Percentiles rank a stretch among this genome's conserved stretches.
Evolutionary conservation across 2,797 vertebrate species (phyloP).

Genomic region (Salarias fasciatus): DNA sequence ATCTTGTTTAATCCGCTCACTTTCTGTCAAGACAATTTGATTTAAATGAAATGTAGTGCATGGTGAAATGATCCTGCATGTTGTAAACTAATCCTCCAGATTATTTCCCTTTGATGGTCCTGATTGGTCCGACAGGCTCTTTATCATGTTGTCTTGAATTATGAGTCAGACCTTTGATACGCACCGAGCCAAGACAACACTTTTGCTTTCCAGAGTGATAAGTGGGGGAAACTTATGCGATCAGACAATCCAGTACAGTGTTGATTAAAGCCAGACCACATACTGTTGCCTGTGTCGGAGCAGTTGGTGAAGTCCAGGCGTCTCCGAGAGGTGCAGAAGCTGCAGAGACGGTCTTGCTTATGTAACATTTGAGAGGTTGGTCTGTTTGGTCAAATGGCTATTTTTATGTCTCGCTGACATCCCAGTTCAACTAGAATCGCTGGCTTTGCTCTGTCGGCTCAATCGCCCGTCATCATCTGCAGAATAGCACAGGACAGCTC

Average conservation of each 20-base stretch:
- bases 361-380: conserved; percentile 45
- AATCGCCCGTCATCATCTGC: conserved; percentile 28
- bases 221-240: too few species aligned
- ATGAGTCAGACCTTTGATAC: conserved; percentile 13
- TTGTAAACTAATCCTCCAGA: conserved; percentile 1
- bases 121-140: conserved; percentile 32
- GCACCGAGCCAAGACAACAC: conserved; percentile 10
- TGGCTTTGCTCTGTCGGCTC: conserved; percentile 9
- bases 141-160: conserved; percentile 48
- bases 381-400: conserved; percentile 58
- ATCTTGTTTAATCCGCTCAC: too few species aligned
- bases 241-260: neutral
- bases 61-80: too few species aligned
- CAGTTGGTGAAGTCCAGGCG: neutral
- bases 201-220: conserved; percentile 15
- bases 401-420: conserved; percentile 51
- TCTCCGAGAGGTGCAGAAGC: conserved; percentile 36
- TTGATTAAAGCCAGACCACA: neutral
- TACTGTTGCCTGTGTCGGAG: neutral
- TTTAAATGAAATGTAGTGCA: too few species aligned
- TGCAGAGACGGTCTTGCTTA: conserved; percentile 30
- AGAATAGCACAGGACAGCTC: neutral
- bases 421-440: conserved; percentile 38
- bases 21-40: too few species aligned
- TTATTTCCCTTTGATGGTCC: conserved; percentile 35